Percentiles rank a stretch among this genome's conserved stretches.
These are phyloP conservation scores for Aethes cnicana DNA, from an alignment of 2,888 invertebrate genomes.

Conservation along the genomic window DNA sequence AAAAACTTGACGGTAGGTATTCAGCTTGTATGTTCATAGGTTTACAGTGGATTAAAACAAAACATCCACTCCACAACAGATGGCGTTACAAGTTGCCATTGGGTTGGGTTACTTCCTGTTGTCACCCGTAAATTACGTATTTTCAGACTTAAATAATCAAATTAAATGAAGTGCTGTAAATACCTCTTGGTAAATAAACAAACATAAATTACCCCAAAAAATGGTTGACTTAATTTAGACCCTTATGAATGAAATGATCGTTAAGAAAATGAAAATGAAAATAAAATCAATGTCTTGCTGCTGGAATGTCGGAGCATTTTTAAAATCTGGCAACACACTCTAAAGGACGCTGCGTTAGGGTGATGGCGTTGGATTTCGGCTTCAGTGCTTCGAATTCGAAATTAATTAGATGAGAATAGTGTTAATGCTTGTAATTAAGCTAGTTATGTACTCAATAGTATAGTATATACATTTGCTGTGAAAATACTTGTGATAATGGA, in stretches of 20 bases:
- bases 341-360: slow-evolving; percentile 28
- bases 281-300: no score
- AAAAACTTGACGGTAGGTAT: not conserved
- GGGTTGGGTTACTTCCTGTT: not conserved
- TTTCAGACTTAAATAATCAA: no score
- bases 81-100: not conserved
- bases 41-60: not conserved
- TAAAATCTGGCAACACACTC: slow-evolving; percentile 23
- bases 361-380: slow-evolving; percentile 46
- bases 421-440: slow-evolving; percentile 28
- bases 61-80: slow-evolving; percentile 9
- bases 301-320: not conserved
- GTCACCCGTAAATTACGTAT: not conserved
- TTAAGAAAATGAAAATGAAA: no score
- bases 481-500: slow-evolving; percentile 62
- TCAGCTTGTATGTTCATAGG: not conserved
- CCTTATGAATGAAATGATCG: no score
- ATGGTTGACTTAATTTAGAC: no score
- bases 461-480: slow-evolving; percentile 49
- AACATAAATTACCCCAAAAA: not conserved
- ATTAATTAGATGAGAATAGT: slow-evolving; percentile 26
- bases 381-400: slow-evolving; percentile 38
- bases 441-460: slow-evolving; percentile 40
- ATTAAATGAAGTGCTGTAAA: no score
- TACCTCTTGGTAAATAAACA: no score